A percentile compares a stretch with the other conserved stretches of the same genome.
phyloP scores from a whole-genome alignment of 2,113 vertebrate genomes.

The Hystrix cristata region DNA sequence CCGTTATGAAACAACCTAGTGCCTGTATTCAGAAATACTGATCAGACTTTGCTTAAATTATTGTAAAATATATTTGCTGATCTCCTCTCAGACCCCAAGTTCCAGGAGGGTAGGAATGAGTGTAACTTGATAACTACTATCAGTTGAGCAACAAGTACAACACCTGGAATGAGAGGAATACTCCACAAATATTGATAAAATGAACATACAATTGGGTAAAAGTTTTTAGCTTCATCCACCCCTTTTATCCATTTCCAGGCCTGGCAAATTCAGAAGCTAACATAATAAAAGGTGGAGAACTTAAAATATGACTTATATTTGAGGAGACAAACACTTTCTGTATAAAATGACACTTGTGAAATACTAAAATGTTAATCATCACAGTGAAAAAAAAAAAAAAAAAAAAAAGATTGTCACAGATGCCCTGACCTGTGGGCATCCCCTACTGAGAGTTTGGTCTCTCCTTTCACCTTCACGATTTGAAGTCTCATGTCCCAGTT shows the following conservation, averaged over 20 bases:
- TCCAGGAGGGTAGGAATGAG: neutral
- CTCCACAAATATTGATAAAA: neutral
- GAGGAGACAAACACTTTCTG: neutral
- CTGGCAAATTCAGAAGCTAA: neutral
- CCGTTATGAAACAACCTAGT: neutral
- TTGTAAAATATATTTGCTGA: neutral
- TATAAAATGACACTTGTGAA: neutral
- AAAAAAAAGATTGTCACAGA: neutral
- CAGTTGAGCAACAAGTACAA: neutral
- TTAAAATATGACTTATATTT: neutral
- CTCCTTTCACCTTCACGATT: neutral
- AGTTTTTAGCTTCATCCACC: neutral
- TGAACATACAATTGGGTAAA: neutral
- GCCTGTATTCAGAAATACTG: neutral
- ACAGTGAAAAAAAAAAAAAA: neutral
- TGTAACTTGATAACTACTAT: neutral
- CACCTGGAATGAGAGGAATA: neutral
- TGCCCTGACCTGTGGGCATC: neutral
- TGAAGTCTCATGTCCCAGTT: neutral
- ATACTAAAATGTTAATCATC: neutral
- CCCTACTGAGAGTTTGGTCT: neutral
- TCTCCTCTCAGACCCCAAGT: neutral
- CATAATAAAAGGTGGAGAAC: neutral
- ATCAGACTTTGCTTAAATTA: slow-evolving; percentile 32
- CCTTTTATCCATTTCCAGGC: neutral